Evolutionary conservation across 2,113 vertebrate genomes (phyloP).

Genomic region (Chaetops frenatus): DNA sequence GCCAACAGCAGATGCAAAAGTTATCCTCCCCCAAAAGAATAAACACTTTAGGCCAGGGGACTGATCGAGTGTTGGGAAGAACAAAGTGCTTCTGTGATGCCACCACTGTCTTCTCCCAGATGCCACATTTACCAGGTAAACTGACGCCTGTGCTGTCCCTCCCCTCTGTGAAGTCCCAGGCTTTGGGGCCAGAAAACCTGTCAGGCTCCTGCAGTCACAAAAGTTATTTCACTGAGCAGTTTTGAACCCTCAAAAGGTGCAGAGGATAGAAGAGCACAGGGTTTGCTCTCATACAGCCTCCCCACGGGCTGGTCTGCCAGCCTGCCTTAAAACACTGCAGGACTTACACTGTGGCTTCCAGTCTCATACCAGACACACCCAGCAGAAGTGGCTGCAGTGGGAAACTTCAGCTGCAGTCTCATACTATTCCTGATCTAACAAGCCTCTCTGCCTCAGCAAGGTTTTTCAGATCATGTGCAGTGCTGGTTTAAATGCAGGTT

Average conservation of each 20-base stretch:
- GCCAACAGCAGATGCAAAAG: background rate
- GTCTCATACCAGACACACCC: background rate
- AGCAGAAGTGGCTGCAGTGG: background rate
- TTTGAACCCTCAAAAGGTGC: background rate
- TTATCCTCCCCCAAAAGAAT: background rate
- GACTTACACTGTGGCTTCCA: accelerated
- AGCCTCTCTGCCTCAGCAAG: background rate
- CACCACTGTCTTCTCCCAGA: background rate
- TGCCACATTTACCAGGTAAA: background rate
- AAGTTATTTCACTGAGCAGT: background rate
- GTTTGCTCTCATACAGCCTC: accelerated
- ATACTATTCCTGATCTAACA: background rate
- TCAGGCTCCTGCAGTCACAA: background rate
- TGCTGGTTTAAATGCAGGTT: background rate
- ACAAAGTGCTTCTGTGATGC: background rate
- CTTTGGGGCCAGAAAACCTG: background rate
- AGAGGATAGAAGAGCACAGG: background rate
- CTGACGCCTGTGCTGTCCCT: background rate
- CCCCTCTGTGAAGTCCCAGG: background rate
- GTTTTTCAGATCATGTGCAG: background rate
- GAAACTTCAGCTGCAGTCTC: background rate
- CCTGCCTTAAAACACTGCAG: background rate
- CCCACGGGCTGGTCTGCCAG: background rate
- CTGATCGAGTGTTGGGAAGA: background rate
- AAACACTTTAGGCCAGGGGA: background rate